Percentiles rank a stretch among this genome's conserved stretches.
These are phyloP conservation scores for Sphinx pinastri DNA, from an alignment of 2,888 invertebrate genomes.

Conservation along the genomic window DNA sequence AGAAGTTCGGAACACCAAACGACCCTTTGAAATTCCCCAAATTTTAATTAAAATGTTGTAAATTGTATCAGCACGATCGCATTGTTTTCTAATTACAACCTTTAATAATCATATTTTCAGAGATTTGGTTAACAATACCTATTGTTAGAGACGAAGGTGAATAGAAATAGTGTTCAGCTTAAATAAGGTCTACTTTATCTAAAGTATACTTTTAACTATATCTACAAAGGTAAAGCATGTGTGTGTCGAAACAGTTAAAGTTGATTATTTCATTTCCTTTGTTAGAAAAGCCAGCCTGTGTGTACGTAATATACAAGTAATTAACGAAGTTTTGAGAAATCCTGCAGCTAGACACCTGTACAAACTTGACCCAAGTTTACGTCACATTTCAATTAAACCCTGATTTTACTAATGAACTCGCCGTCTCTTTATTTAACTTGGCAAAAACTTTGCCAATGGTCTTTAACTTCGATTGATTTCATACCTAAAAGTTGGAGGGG, in stretches of 20 bases:
- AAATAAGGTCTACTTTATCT: neutral
- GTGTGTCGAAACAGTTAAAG: neutral
- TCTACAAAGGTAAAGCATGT: neutral
- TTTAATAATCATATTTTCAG: conserved; percentile 13
- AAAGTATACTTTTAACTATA: neutral
- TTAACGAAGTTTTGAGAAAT: conserved; percentile 43
- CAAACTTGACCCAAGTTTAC: conserved; percentile 51
- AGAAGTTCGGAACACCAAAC: conserved; percentile 53
- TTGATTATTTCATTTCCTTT: conserved; percentile 15
- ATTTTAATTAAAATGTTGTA: conserved; percentile 73
- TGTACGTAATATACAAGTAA: conserved; percentile 33
- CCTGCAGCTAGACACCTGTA: conserved; percentile 39
- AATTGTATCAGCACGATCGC: conserved; percentile 50
- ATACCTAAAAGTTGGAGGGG: conserved; percentile 33
- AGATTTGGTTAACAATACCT: neutral
- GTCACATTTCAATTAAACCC: conserved; percentile 71
- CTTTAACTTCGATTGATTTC: conserved; percentile 55
- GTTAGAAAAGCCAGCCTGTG: neutral
- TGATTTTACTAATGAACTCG: conserved; percentile 65
- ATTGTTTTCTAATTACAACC: conserved; percentile 17
- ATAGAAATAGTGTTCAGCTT: neutral
- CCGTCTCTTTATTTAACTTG: conserved; percentile 52
- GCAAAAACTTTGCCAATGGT: conserved; percentile 54
- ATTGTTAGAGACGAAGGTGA: conserved; percentile 4
- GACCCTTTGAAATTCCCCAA: conserved; percentile 67